Evolutionary conservation across 2,888 invertebrate species (phyloP).

Genomic region (Elysia crispata): DNA sequence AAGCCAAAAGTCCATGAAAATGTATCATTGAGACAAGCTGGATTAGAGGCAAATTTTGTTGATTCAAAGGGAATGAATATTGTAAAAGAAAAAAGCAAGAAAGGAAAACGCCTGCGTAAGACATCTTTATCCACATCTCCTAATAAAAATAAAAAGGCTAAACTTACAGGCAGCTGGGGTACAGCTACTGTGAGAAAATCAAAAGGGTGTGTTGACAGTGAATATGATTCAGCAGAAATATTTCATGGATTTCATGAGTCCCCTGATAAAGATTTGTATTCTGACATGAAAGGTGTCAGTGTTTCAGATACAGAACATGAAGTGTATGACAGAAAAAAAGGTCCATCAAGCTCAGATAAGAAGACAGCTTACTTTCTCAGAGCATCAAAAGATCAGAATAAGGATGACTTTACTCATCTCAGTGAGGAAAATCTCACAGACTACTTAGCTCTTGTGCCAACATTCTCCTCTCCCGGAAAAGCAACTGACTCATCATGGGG

Average conservation of each 20-base stretch:
- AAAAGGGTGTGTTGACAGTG: slow-evolving; percentile 57
- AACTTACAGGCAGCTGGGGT: slow-evolving; percentile 60
- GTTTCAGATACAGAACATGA: slow-evolving; percentile 56
- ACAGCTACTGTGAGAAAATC: slow-evolving; percentile 60
- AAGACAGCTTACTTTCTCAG: no score
- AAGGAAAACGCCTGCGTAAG: no score
- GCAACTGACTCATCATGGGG: slow-evolving; percentile 65
- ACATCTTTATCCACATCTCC: no score
- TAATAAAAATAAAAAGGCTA: slow-evolving; percentile 51
- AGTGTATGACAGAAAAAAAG: no score
- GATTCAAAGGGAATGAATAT: no score
- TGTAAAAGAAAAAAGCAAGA: no score
- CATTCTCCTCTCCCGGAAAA: slow-evolving; percentile 64
- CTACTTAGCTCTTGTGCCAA: slow-evolving; percentile 35
- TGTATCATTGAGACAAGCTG: no score
- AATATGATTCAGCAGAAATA: slow-evolving; percentile 49
- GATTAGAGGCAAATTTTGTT: no score
- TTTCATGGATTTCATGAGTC: slow-evolving; percentile 60
- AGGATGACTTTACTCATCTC: no score
- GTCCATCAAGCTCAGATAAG: no score
- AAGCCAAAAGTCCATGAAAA: no score
- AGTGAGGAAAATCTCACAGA: slow-evolving; percentile 12
- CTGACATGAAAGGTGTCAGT: slow-evolving; percentile 61
- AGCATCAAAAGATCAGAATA: no score
- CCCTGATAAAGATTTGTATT: slow-evolving; percentile 50